Base-by-base conservation (phyloP, 2,888 invertebrate genomes). In the Heliconius ethilla region DNA sequence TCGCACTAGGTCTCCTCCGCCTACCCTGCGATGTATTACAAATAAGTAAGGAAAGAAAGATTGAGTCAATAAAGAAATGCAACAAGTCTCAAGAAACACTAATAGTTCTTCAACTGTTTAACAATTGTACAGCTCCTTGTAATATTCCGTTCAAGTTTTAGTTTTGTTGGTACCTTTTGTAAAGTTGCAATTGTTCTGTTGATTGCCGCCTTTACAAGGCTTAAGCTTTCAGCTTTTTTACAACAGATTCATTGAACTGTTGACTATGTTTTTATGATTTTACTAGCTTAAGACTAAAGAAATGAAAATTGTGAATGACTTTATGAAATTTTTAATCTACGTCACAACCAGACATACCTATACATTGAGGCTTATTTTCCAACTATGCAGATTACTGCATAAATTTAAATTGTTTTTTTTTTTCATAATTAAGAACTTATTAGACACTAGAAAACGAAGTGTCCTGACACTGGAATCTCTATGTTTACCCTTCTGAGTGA, bases 21-120 rank as follows among this genome's bases (percentile, higher is more conserved):
- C n/a, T 59, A n/a, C n/a, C 3, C 7, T 22, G 22, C 15, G 1
- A 15, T 45, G 45, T 33, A 3, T 18, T 22, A 22, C 10, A 67
- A 67, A 22, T 37, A 67, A 11, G 11, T 27, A 25, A 73, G 22
- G 33, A 51, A 70, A 72, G n/a, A 66, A 78, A 72, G 45, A 75
- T 25, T 22, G 51, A 70, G 55, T 72, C n/a, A 59, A 72, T 72
- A 59, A 72, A 72, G n/a, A 70, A 70, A 72, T n/a, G 70, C 70
- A 72, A 72, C 55, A 72, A 72, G 70, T 72, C 33, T 55, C 51
- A 11, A 72, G 29, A 72, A 59, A 72, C 55, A 63, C 40, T 27
- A 74, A 40, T 63, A 74, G 40, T 63, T 40, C 37, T 22, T 25
- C 11, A 63, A 63, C 63, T 63, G 63, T 73, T 73, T 73, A 59